Evolutionary conservation across 2,113 vertebrate species (phyloP).

Genomic region (Macrotus californicus): DNA sequence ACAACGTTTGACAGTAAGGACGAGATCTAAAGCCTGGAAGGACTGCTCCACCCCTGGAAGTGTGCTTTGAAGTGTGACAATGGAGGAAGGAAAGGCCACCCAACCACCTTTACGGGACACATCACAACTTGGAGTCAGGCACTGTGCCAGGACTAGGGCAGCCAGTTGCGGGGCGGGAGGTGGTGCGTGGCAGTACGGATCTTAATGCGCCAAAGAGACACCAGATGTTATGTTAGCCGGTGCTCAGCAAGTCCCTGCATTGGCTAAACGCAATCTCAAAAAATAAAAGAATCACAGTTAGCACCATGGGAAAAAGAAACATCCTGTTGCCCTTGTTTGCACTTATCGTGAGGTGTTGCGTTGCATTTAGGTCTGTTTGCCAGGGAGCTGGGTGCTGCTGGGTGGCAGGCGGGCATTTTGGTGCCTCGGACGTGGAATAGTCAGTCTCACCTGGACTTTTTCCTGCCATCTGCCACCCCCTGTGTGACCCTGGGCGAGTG

Average conservation of each 20-base stretch:
- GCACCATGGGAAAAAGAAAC: not conserved
- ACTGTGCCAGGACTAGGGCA: fast-evolving
- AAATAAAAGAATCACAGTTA: not conserved
- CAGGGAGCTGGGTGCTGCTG: not conserved
- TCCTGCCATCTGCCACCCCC: not conserved
- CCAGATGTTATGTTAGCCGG: not conserved
- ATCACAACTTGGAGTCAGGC: fast-evolving
- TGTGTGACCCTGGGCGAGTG: not conserved
- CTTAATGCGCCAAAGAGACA: not conserved
- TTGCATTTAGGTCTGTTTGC: not conserved
- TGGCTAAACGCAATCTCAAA: not conserved
- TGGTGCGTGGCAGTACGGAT: no score
- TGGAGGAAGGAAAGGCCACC: not conserved
- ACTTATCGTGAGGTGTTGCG: not conserved
- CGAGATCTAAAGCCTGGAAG: not conserved
- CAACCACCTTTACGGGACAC: not conserved
- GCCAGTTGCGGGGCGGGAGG: no score
- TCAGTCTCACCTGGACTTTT: not conserved
- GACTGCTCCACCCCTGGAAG: not conserved
- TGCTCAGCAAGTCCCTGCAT: not conserved
- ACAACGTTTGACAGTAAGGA: not conserved
- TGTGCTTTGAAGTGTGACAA: not conserved
- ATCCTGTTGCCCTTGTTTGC: not conserved
- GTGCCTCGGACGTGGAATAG: not conserved
- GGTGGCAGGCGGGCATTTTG: not conserved